Evolutionary conservation across 2,888 invertebrate genomes (phyloP).

Genomic region (Rugalucina vietnamica): DNA sequence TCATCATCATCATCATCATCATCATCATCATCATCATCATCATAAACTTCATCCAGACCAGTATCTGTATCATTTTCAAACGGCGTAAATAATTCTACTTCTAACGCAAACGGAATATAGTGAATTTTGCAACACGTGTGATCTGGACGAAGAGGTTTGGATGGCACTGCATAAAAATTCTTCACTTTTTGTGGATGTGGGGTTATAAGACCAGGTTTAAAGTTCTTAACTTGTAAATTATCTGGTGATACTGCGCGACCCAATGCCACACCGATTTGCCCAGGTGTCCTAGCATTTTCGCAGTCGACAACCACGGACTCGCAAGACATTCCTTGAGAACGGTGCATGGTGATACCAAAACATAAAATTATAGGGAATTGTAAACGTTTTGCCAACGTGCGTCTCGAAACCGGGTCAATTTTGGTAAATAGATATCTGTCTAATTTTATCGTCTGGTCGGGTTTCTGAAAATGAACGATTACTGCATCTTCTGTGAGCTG

Average conservation of each 20-base stretch:
- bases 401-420: constrained; percentile 27
- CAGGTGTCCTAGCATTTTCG: constrained; percentile 19
- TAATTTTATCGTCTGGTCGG: background rate
- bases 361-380: constrained; percentile 40
- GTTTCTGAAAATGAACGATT: constrained; percentile 20
- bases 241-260: constrained; percentile 31
- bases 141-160: background rate
- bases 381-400: constrained; percentile 16
- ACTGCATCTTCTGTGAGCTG: constrained; percentile 9
- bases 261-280: constrained; percentile 45
- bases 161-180: background rate
- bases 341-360: constrained; percentile 35
- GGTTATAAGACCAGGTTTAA: constrained; percentile 24
- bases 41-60: background rate
- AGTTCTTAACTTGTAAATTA: constrained; percentile 27
- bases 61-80: constrained; percentile 5
- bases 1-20: background rate
- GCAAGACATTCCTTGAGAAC: constrained; percentile 40
- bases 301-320: constrained; percentile 36
- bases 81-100: background rate
- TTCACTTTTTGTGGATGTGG: background rate
- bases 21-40: constrained; percentile 14
- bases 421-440: constrained; percentile 26
- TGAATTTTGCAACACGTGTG: constrained; percentile 1
- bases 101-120: background rate